phyloP scores from a whole-genome alignment of 2,113 vertebrate genomes.

The Fregetta grallaria region DNA sequence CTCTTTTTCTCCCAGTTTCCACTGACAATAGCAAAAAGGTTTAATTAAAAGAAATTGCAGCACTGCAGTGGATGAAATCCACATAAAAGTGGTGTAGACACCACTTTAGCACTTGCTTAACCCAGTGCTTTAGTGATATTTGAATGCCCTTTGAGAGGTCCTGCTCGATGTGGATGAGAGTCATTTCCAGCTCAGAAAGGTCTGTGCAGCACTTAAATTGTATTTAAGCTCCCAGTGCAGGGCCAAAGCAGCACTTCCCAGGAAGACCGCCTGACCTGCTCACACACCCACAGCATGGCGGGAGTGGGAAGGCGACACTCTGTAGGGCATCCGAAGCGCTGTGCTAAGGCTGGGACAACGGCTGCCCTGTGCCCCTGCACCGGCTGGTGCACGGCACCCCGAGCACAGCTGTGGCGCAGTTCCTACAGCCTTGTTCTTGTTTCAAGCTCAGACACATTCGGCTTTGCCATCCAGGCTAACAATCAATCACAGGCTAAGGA shows the following conservation, averaged over 20 bases:
- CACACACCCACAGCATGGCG: fast-evolving
- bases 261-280: background rate
- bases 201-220: background rate
- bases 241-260: background rate
- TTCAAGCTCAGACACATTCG: background rate
- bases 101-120: background rate
- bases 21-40: background rate
- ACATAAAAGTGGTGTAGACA: background rate
- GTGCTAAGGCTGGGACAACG: background rate
- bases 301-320: fast-evolving
- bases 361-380: fast-evolving
- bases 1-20: background rate
- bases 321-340: fast-evolving
- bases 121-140: background rate
- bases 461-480: background rate
- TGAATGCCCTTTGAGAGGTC: background rate
- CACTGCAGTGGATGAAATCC: background rate
- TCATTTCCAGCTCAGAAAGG: background rate
- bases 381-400: fast-evolving
- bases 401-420: background rate
- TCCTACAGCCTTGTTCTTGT: background rate
- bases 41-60: background rate
- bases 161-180: background rate
- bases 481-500: background rate
- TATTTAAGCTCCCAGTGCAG: background rate